A percentile compares a stretch with the other conserved stretches of the same genome.
These are phyloP conservation scores for Phyllostomus discolor DNA, from an alignment of 2,113 vertebrate genomes.

Conservation along the genomic window DNA sequence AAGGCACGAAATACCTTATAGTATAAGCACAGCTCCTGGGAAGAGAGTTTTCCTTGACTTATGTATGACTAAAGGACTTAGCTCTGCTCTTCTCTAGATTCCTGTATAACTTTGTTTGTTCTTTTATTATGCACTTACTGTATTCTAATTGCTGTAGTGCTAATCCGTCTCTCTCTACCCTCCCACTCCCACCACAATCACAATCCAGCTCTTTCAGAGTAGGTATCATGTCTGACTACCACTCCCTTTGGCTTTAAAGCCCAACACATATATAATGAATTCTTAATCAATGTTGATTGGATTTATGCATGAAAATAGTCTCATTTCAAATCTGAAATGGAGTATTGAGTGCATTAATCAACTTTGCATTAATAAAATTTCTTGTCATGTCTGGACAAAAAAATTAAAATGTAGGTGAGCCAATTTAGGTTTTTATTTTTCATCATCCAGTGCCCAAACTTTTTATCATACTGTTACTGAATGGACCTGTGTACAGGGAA, in stretches of 20 bases:
- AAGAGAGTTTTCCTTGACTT: neutral
- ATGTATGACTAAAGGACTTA: neutral
- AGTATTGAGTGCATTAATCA: neutral
- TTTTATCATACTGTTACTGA: neutral
- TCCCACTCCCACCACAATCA: neutral
- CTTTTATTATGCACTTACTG: neutral
- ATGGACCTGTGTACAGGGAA: too few species aligned
- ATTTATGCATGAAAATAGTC: neutral
- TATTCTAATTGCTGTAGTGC: neutral
- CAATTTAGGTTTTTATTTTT: neutral
- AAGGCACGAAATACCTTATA: neutral
- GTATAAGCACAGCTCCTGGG: neutral
- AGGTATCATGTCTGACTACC: neutral
- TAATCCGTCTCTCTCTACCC: neutral
- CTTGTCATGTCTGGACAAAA: neutral
- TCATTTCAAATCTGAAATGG: neutral
- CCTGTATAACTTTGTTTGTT: neutral
- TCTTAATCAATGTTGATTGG: neutral
- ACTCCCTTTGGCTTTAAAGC: neutral
- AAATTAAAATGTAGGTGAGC: neutral
- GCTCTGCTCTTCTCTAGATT: neutral
- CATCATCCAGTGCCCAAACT: neutral
- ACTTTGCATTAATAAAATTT: neutral
- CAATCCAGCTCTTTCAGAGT: neutral
- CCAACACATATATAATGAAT: neutral